These are phyloP conservation scores for Drosophila fungiperda DNA, from an alignment of 2,888 invertebrate genomes.

Conservation along the genomic window DNA sequence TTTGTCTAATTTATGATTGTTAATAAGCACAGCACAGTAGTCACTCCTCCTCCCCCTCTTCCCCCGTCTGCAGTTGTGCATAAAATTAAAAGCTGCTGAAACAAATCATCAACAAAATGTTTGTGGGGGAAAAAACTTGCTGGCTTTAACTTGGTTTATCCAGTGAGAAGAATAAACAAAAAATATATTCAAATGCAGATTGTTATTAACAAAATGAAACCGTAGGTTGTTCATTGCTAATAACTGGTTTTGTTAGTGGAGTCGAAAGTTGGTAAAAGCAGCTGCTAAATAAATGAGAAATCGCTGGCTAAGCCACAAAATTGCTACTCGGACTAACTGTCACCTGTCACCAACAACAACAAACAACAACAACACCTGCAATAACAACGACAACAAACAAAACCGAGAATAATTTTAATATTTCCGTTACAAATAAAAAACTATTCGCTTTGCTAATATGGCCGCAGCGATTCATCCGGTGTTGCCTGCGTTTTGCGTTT, in stretches of 20 bases:
- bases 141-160: conserved; percentile 4
- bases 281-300: conserved; percentile 35
- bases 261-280: background rate
- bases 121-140: background rate
- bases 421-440: conserved; percentile 79
- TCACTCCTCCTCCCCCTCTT: background rate
- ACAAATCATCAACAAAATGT: background rate
- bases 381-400: conserved; percentile 27
- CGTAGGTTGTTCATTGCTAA: background rate
- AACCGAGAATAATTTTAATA: conserved; percentile 76
- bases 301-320: conserved; percentile 9
- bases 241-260: conserved; percentile 1
- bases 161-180: no score
- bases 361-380: background rate
- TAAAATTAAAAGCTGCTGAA: background rate
- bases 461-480: conserved; percentile 75
- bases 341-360: conserved; percentile 44
- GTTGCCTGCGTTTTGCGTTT: conserved; percentile 67
- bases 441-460: conserved; percentile 80
- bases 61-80: background rate
- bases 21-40: background rate
- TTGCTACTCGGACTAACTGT: conserved; percentile 32
- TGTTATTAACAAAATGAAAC: background rate
- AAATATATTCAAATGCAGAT: no score
- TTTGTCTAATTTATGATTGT: background rate